These are phyloP conservation scores for Caenorhabditis virilis DNA, from an alignment of 2,888 invertebrate species.

Conservation along the genomic window DNA sequence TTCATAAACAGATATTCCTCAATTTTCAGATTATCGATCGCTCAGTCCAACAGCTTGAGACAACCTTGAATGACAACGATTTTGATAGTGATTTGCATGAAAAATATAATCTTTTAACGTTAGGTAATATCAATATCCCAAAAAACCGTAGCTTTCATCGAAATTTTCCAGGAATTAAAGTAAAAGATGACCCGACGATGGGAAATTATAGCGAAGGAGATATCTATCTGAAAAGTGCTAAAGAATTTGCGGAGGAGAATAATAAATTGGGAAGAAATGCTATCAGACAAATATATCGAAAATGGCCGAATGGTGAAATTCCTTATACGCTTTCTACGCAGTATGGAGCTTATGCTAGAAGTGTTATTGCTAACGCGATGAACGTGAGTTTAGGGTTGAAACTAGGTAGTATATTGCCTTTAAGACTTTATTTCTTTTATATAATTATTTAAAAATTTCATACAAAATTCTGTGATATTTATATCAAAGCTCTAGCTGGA, in stretches of 20 bases:
- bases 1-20: not conserved
- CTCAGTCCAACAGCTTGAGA: conserved; percentile 24
- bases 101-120: conserved; percentile 13
- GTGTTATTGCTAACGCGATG: conserved; percentile 67
- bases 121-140: conserved; percentile 1
- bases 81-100: conserved; percentile 30
- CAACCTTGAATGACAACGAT: conserved; percentile 41
- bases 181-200: conserved; percentile 62
- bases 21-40: conserved; percentile 38
- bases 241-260: conserved; percentile 55
- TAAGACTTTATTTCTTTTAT: too few relatives aligned
- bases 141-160: not conserved
- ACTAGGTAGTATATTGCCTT: too few relatives aligned
- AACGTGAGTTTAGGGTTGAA: conserved; percentile 28
- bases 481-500: too few relatives aligned
- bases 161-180: conserved; percentile 53
- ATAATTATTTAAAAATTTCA: too few relatives aligned
- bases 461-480: too few relatives aligned
- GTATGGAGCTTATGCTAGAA: conserved; percentile 66
- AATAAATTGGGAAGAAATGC: conserved; percentile 62
- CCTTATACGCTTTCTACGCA: conserved; percentile 66
- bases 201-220: conserved; percentile 64
- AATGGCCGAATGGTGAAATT: conserved; percentile 66
- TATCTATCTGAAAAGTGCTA: conserved; percentile 46
- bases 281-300: conserved; percentile 60